Conservation (phyloP, 1,140 invertebrate genomes). For the Caenorhabditis latens region DNA sequence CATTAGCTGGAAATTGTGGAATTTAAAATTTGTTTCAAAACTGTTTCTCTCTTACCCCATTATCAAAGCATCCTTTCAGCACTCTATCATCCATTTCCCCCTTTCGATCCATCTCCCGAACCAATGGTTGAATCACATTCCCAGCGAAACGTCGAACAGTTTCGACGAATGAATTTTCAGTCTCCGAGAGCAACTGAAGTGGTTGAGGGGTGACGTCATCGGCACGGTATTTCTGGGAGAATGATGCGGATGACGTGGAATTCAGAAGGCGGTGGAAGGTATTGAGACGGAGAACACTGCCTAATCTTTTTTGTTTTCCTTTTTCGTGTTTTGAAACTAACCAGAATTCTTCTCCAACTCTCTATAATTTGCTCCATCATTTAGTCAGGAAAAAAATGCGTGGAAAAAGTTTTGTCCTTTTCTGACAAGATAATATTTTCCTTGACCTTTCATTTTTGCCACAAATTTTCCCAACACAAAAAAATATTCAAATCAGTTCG, state of each 20-base stretch:
- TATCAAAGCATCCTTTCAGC: conserved; percentile 81
- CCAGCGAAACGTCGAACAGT: conserved; percentile 86
- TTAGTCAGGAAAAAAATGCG: conserved; percentile 9
- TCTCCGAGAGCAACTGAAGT: neutral
- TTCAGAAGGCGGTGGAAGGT: neutral
- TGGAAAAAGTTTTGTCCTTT: too few species aligned
- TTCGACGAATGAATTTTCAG: too few species aligned
- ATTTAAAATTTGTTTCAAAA: neutral
- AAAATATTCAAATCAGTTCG: too few species aligned
- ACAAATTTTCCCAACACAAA: too few species aligned
- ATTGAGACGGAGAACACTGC: too few species aligned
- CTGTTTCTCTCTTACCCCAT: conserved; percentile 80
- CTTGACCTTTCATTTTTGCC: too few species aligned
- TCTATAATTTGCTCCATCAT: conserved; percentile 60
- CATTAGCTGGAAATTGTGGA: conserved; percentile 84
- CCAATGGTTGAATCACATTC: conserved; percentile 88
- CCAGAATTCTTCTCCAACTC: conserved; percentile 58
- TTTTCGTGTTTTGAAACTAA: neutral
- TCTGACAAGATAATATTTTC: too few species aligned
- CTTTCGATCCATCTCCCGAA: conserved; percentile 92
- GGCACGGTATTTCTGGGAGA: neutral
- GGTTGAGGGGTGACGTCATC: neutral
- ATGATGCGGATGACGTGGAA: neutral
- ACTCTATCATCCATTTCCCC: conserved; percentile 83
- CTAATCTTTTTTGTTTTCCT: too few species aligned